Conservation (phyloP, 2,113 vertebrate species). For the Cephalopterus ornatus region DNA sequence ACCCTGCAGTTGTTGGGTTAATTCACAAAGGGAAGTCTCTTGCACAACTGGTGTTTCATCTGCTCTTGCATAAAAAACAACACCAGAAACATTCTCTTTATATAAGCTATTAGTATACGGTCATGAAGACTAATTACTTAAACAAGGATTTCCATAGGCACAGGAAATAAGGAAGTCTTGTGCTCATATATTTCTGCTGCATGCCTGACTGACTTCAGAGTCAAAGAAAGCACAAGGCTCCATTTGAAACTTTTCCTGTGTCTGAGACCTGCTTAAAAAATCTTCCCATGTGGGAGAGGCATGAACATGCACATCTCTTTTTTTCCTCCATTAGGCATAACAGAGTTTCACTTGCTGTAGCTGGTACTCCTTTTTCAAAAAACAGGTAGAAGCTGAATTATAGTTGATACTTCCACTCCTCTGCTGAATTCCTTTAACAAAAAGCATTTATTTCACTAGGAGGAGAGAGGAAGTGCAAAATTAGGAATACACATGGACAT, state of each 20-base stretch:
- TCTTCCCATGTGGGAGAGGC: neutral
- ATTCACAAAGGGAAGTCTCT: slow-evolving; percentile 34
- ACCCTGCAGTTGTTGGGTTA: slow-evolving; percentile 54
- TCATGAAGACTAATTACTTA: slow-evolving; percentile 38
- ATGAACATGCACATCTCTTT: neutral
- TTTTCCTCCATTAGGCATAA: neutral
- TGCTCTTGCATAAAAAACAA: neutral
- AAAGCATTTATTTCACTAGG: neutral
- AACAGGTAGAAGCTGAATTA: neutral
- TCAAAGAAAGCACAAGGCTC: neutral
- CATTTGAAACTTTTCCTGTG: neutral
- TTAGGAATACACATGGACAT: neutral
- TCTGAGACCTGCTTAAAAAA: neutral
- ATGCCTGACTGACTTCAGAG: slow-evolving; percentile 12
- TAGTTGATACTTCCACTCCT: neutral
- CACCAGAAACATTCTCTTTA: neutral
- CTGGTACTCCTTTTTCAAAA: neutral
- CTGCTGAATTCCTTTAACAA: neutral
- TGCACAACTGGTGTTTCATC: slow-evolving; percentile 35
- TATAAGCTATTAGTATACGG: slow-evolving; percentile 6
- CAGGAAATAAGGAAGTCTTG: slow-evolving; percentile 11
- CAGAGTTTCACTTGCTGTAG: neutral
- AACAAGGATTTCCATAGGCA: neutral
- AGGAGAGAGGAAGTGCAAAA: neutral
- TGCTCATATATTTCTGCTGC: neutral